Percentiles rank a stretch among this genome's conserved stretches.
phyloP scores from a whole-genome alignment of 2,113 vertebrate genomes.

The Bubalus kerabau region DNA sequence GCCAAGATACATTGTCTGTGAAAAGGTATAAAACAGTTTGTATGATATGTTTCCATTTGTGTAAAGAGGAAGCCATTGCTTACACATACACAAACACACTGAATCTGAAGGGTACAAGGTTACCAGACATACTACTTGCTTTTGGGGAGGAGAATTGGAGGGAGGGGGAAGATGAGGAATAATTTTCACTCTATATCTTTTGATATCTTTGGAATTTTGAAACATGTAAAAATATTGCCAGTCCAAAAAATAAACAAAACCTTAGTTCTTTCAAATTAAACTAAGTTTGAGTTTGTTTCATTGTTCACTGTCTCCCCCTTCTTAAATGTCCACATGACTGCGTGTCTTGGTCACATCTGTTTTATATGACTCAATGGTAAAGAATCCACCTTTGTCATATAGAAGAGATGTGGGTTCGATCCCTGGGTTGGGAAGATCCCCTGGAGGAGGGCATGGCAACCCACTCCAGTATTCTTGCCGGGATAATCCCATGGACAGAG shows the following conservation, averaged over 20 bases:
- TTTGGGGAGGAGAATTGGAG: background rate
- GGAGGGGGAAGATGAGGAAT: background rate
- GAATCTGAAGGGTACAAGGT: background rate
- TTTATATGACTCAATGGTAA: background rate
- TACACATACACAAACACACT: background rate
- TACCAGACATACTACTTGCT: background rate
- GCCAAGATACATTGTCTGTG: background rate
- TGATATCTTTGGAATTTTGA: constrained; percentile 54
- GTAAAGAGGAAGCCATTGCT: background rate
- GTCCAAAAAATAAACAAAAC: constrained; percentile 25
- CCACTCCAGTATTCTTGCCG: background rate
- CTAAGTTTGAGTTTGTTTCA: background rate
- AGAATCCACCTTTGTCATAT: background rate
- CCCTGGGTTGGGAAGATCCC: background rate
- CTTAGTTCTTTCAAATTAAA: background rate
- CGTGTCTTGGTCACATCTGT: background rate
- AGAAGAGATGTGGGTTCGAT: background rate
- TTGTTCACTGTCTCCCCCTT: background rate
- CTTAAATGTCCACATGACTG: background rate
- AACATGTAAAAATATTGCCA: constrained; percentile 41
- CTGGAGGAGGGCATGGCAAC: background rate
- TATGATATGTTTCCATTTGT: background rate
- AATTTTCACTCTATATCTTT: constrained; percentile 16
- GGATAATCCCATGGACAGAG: background rate
- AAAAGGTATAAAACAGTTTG: background rate